Evolutionary conservation across 2,797 vertebrate species (phyloP).

Genomic region (Enteromius viviparus): DNA sequence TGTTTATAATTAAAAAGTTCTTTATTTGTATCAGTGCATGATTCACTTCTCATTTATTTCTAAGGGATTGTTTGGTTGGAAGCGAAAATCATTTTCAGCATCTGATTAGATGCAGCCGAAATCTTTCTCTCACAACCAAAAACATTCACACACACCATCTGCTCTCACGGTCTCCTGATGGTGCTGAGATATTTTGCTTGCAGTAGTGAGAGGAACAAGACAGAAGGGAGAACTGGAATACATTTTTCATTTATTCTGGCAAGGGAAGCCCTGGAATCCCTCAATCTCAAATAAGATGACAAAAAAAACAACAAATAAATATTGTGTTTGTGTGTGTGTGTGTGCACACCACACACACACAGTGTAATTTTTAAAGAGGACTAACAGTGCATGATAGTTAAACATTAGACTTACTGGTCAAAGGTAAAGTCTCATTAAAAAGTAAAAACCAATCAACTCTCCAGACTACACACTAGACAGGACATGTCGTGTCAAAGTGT

Average conservation of each 20-base stretch:
- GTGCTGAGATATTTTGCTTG: background rate
- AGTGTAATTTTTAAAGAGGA: background rate
- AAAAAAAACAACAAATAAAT: background rate
- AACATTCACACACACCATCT: slow-evolving; percentile 33
- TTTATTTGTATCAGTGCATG: background rate
- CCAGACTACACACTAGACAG: background rate
- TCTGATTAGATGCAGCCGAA: background rate
- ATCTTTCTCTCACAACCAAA: slow-evolving; percentile 15
- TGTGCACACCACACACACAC: background rate
- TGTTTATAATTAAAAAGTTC: background rate
- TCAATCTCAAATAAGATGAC: background rate
- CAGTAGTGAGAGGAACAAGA: slow-evolving; percentile 4
- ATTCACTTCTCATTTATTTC: background rate
- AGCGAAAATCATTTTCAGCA: background rate
- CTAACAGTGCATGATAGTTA: slow-evolving; percentile 7
- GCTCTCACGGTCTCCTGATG: slow-evolving; percentile 24
- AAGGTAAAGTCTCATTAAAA: slow-evolving; percentile 15
- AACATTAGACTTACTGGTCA: slow-evolving; percentile 3
- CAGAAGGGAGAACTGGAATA: background rate
- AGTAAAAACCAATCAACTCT: slow-evolving; percentile 11
- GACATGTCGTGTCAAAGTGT: background rate
- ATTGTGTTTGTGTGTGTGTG: background rate
- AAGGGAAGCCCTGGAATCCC: background rate
- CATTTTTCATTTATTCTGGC: background rate
- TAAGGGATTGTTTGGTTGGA: background rate